Percentiles rank a stretch among this genome's conserved stretches.
These are phyloP conservation scores for Lordiphosa stackelbergi DNA, from an alignment of 1,140 invertebrate genomes.

Conservation along the genomic window DNA sequence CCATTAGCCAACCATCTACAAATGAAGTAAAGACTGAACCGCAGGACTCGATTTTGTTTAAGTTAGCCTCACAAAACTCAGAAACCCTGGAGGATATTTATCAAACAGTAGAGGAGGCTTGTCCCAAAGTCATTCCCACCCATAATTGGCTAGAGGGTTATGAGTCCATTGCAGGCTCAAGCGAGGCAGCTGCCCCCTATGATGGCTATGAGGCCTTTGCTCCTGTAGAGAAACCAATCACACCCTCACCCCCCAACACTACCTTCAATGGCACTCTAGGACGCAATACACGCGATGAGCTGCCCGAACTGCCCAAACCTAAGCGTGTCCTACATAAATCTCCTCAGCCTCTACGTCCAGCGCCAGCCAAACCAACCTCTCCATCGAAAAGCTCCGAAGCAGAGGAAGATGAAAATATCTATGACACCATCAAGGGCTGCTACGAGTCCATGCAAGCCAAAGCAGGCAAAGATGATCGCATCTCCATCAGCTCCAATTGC, in stretches of 20 bases:
- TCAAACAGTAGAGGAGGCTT: slow-evolving; percentile 59
- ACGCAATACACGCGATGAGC: slow-evolving; percentile 64
- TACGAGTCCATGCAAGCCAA: slow-evolving; percentile 62
- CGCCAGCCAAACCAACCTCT: slow-evolving; percentile 41
- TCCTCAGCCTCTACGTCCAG: slow-evolving; percentile 32
- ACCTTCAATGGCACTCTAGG: slow-evolving; percentile 31
- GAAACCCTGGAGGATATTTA: slow-evolving; percentile 59
- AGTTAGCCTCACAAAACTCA: slow-evolving; percentile 25
- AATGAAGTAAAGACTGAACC: slow-evolving; percentile 52
- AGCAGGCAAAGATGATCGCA: slow-evolving; percentile 34
- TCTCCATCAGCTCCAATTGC: slow-evolving; percentile 79
- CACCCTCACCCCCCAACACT: slow-evolving; percentile 23
- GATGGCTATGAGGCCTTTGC: slow-evolving; percentile 71
- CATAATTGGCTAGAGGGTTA: slow-evolving; percentile 62
- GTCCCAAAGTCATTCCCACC: background rate
- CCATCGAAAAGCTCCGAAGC: slow-evolving; percentile 31
- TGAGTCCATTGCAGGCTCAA: slow-evolving; percentile 65
- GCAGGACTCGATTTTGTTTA: slow-evolving; percentile 48
- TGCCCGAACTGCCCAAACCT: slow-evolving; percentile 66
- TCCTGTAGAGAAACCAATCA: slow-evolving; percentile 13
- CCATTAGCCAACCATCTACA: slow-evolving; percentile 43
- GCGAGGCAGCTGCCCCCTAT: slow-evolving; percentile 23
- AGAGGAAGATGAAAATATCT: slow-evolving; percentile 79
- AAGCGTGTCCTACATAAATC: slow-evolving; percentile 63
- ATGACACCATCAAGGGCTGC: slow-evolving; percentile 80